These are phyloP conservation scores for Thecophora atra DNA, from an alignment of 2,888 invertebrate species.

Conservation along the genomic window DNA sequence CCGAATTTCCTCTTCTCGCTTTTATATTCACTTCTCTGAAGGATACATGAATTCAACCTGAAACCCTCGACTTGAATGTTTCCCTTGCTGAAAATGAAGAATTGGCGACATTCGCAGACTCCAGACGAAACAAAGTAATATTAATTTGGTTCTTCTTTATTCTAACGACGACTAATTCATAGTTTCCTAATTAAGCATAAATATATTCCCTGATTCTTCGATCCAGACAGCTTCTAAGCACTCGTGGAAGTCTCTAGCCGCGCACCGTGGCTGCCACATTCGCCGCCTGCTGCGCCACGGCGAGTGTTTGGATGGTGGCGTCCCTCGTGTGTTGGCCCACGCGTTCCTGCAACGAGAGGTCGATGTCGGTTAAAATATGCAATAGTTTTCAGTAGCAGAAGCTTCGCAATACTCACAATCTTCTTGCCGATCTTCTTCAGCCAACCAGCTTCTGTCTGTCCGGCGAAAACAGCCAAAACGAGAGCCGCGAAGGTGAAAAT, in stretches of 20 bases:
- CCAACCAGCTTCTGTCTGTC: constrained; percentile 49
- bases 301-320: constrained; percentile 45
- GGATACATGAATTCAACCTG: too few relatives aligned
- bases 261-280: constrained; percentile 45
- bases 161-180: too few relatives aligned
- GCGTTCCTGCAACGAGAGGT: constrained; percentile 40
- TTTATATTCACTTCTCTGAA: too few relatives aligned
- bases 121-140: too few relatives aligned
- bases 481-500: constrained; percentile 44
- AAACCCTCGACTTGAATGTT: too few relatives aligned
- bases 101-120: too few relatives aligned
- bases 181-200: too few relatives aligned
- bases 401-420: constrained; percentile 43
- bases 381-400: not conserved
- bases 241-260: constrained; percentile 23
- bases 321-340: constrained; percentile 46
- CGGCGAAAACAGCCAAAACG: constrained; percentile 43
- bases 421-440: constrained; percentile 48
- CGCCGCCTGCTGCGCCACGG: constrained; percentile 45
- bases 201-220: too few relatives aligned
- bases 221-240: too few relatives aligned
- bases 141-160: too few relatives aligned
- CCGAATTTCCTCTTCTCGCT: too few relatives aligned
- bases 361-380: not conserved
- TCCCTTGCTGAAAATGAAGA: too few relatives aligned